Evolutionary conservation across 2,888 invertebrate species (phyloP).

Genomic region (Sinelater perroti): DNA sequence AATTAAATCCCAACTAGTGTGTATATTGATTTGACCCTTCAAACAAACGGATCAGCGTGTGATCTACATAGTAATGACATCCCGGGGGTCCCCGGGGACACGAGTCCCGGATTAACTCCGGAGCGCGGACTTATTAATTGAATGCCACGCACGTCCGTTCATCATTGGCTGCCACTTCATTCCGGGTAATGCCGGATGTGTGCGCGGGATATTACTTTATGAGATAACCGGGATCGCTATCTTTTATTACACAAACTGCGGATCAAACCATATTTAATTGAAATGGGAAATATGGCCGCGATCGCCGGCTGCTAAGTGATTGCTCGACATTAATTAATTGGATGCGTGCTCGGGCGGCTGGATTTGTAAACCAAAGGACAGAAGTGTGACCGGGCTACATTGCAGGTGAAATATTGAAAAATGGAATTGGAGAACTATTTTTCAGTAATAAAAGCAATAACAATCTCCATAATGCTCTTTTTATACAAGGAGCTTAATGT

Average conservation of each 20-base stretch:
- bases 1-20: constrained; percentile 44
- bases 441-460: no score
- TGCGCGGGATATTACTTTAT: constrained; percentile 54
- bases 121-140: constrained; percentile 60
- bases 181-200: constrained; percentile 56
- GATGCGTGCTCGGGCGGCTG: no score
- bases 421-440: no score
- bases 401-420: no score
- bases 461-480: no score
- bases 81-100: constrained; percentile 57
- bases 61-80: constrained; percentile 64
- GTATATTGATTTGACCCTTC: constrained; percentile 58
- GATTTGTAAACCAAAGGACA: no score
- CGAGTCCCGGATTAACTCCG: constrained; percentile 60
- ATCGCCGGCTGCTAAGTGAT: neutral
- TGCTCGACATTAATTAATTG: no score
- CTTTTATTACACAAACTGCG: constrained; percentile 53
- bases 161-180: constrained; percentile 61
- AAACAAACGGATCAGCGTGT: constrained; percentile 61
- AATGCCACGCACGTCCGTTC: constrained; percentile 61
- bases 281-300: constrained; percentile 18
- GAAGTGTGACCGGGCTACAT: no score
- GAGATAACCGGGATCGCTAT: constrained; percentile 54
- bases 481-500: no score
- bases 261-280: constrained; percentile 34